Percentiles rank a stretch among this genome's conserved stretches.
Conservation (phyloP, 2,888 invertebrate genomes). For the Invenusta paracnida region DNA sequence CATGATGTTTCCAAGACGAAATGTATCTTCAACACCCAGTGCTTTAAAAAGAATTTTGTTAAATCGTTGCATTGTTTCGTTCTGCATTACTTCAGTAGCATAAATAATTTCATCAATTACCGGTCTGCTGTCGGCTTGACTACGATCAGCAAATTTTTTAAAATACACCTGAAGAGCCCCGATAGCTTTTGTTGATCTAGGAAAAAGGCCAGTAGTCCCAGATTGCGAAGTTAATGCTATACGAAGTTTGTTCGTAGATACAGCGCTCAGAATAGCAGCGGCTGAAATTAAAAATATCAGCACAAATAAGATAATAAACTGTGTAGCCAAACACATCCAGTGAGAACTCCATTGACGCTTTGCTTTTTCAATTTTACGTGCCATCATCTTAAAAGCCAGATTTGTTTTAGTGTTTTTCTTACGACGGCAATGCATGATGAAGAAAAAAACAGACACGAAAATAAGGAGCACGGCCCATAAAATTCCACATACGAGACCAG, state of each 20-base stretch:
- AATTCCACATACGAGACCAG: constrained; percentile 39
- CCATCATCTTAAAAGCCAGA: constrained; percentile 1
- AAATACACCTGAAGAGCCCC: background rate
- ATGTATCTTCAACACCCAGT: constrained; percentile 9
- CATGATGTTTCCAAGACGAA: constrained; percentile 3
- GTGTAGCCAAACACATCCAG: background rate
- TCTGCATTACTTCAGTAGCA: constrained; percentile 37
- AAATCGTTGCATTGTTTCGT: constrained; percentile 8
- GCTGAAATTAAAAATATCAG: background rate
- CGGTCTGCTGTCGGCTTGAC: background rate
- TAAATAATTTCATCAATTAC: constrained; percentile 37
- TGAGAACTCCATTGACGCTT: background rate
- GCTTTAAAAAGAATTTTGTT: background rate
- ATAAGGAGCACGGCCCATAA: constrained; percentile 33
- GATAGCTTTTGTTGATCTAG: background rate
- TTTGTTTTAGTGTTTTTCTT: background rate
- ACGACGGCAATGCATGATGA: background rate
- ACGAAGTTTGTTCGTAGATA: background rate
- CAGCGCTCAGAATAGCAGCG: background rate
- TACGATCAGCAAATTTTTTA: constrained; percentile 10
- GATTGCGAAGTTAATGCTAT: background rate
- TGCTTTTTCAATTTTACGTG: constrained; percentile 1
- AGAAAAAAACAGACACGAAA: background rate
- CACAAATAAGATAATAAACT: constrained; percentile 24
- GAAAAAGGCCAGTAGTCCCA: background rate